A percentile compares a stretch with the other conserved stretches of the same genome.
Conservation (phyloP, 2,797 vertebrate genomes). For the Monodelphis domestica region DNA sequence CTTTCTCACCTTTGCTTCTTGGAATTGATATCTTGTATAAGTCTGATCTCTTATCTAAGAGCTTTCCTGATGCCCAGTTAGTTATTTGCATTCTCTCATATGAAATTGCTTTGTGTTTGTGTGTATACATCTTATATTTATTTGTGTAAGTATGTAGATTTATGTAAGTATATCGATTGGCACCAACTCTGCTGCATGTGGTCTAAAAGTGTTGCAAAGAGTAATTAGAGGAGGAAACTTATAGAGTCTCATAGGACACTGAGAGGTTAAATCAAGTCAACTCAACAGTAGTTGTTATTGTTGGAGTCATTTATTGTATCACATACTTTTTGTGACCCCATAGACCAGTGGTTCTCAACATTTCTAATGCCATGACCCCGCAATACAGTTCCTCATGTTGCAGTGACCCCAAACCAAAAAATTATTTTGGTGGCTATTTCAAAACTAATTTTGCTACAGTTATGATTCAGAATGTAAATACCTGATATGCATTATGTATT, state of each 20-base stretch:
- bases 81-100: neutral
- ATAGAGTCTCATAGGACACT: neutral
- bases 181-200: neutral
- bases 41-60: neutral
- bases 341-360: too few relatives aligned
- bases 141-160: neutral
- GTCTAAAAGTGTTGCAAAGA: neutral
- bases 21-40: neutral
- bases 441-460: too few relatives aligned
- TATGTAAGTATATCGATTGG: neutral
- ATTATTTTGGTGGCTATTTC: too few relatives aligned
- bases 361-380: too few relatives aligned
- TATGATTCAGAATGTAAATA: too few relatives aligned
- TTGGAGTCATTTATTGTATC: too few relatives aligned
- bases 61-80: neutral
- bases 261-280: neutral
- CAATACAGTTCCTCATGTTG: too few relatives aligned
- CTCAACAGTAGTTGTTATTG: too few relatives aligned
- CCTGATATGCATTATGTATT: too few relatives aligned
- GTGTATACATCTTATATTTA: neutral
- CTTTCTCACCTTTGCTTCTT: neutral
- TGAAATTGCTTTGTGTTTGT: neutral
- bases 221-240: neutral
- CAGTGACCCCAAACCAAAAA: too few relatives aligned
- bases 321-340: too few relatives aligned